Base-by-base conservation (phyloP, 2,888 invertebrate genomes). In the Keiferia lycopersicella region DNA sequence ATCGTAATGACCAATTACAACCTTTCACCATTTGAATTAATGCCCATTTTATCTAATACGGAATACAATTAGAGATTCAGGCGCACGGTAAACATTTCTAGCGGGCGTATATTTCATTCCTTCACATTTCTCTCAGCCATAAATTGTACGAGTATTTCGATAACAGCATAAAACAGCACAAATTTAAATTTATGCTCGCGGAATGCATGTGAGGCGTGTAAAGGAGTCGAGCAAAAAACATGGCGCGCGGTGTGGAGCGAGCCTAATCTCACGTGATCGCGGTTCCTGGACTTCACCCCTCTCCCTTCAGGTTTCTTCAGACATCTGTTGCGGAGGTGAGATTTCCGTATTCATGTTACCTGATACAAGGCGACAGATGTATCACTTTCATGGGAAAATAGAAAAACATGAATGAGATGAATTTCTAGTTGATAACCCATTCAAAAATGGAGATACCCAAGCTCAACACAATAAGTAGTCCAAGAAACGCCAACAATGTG, bases 121-220 rank as follows among this genome's bases (percentile, higher is more conserved):
- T 74, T 75, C 74, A 82, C 82, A 84, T 83, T 75, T 78, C 83
- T 78, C 76, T 75, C 70, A 68, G 80, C 77, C 84, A 84, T 88
- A 88, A 88, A 87, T 87, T 84, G 79, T 76, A 77, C 81, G 84
- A 87, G 85, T 85, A 88, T 88, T 89, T 88, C 82, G 89, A 89
- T 89, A 89, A 85, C 82, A 81, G 76, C 75, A 80, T 80, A 84
- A 88, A 88, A 85, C 82, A 81, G 77, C 74, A 80, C 80, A 84
- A 88, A 88, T 88, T 89, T 84, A 86, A 88, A 88, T 89, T 88
- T 87, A 89, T 86, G 84, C 82, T 75, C 78, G 77, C 73, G 80
- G 84, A 80, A 83, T 87, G 87, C 86, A 84, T 86, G 88, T 83
- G 82, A 79, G 83, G 79, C 82, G 80, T 83, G 84, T 86, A 82